Evolutionary conservation across 1,140 invertebrate genomes (phyloP).

Genomic region (Laodelphax striatellus): DNA sequence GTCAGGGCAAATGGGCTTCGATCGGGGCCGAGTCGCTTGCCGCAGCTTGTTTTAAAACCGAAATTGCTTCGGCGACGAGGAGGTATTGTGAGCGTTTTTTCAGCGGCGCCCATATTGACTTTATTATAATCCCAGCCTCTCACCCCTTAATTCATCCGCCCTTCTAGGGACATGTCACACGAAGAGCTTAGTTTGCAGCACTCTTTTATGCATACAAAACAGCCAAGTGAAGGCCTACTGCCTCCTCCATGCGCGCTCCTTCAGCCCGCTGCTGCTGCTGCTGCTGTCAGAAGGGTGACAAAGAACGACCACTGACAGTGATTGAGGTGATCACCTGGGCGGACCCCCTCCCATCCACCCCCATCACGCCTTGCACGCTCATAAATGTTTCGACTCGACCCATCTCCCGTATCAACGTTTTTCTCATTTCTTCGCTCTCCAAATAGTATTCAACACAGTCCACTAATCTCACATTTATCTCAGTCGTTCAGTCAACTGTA

Average conservation of each 20-base stretch:
- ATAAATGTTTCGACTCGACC: too few relatives aligned
- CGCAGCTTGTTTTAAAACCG: conserved; percentile 1
- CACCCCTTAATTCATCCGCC: conserved; percentile 1
- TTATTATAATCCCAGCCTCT: conserved; percentile 3
- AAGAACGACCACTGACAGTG: neutral
- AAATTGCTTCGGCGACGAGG: neutral
- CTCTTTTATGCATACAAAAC: conserved; percentile 4
- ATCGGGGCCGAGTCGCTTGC: neutral
- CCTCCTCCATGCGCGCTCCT: too few relatives aligned
- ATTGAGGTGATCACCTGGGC: neutral
- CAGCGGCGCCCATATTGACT: neutral
- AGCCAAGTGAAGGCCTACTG: neutral
- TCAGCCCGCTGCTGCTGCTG: neutral
- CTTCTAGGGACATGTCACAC: neutral
- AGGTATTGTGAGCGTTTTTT: neutral
- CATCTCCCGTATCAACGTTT: too few relatives aligned
- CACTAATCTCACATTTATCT: too few relatives aligned
- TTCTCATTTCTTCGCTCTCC: too few relatives aligned
- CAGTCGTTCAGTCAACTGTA: too few relatives aligned
- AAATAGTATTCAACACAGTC: too few relatives aligned
- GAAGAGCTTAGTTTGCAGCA: neutral
- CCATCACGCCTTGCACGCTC: neutral
- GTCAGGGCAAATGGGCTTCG: conserved; percentile 2
- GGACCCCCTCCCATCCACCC: neutral
- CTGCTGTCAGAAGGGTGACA: conserved; percentile 2